A percentile compares a stretch with the other conserved stretches of the same genome.
Conservation (phyloP, 2,888 invertebrate genomes). For the Chrysopilus asiliformis region DNA sequence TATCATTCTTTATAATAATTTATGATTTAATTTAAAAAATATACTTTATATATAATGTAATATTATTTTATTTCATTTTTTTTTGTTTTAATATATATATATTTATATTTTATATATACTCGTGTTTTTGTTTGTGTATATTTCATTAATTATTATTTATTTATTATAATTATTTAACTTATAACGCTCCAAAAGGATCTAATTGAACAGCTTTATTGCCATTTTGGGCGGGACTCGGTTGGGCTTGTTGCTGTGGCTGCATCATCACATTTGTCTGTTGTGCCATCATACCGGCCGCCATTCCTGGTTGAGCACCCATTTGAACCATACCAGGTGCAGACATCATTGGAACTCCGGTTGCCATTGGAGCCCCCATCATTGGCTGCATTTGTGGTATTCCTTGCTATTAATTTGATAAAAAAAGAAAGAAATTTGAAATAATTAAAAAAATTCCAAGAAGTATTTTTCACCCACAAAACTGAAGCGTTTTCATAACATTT, state of each 20-base stretch:
- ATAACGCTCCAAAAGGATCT: slow-evolving; percentile 43
- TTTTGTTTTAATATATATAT: background rate
- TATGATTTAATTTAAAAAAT: slow-evolving; percentile 2
- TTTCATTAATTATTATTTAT: slow-evolving; percentile 3
- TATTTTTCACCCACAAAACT: no score
- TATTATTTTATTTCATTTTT: slow-evolving; percentile 1
- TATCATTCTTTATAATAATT: slow-evolving; percentile 1
- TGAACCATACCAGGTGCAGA: slow-evolving; percentile 29
- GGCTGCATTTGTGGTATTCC: slow-evolving; percentile 29
- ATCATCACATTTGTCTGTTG: slow-evolving; percentile 22
- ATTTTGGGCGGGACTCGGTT: slow-evolving; percentile 25
- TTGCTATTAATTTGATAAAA: no score
- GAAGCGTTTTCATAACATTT: no score
- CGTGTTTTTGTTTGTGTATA: no score
- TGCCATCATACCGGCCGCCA: slow-evolving; percentile 13
- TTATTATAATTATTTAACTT: slow-evolving; percentile 17
- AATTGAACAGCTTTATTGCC: slow-evolving; percentile 38
- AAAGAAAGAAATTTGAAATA: no score
- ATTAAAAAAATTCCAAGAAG: no score
- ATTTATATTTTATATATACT: no score
- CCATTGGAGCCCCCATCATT: slow-evolving; percentile 30
- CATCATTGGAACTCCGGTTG: slow-evolving; percentile 26
- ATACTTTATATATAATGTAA: slow-evolving; percentile 1
- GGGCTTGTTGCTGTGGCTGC: slow-evolving; percentile 26
- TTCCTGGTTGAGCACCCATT: slow-evolving; percentile 11